phyloP scores from a whole-genome alignment of 1,140 invertebrate species.

The Drosophila chauvacae region DNA sequence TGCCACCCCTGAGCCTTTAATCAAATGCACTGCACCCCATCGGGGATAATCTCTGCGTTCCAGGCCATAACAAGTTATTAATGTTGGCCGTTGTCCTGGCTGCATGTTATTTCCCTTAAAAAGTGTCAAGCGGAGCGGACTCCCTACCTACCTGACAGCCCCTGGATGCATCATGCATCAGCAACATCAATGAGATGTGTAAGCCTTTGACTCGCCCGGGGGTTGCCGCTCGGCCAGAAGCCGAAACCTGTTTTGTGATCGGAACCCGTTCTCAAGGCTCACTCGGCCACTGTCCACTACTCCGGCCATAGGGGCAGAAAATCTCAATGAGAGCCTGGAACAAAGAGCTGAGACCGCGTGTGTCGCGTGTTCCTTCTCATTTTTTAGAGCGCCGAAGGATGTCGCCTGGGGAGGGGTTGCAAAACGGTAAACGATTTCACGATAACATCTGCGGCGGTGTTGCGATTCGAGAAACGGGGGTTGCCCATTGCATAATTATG shows the following conservation, averaged over 20 bases:
- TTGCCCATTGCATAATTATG: constrained; percentile 81
- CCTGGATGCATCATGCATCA: constrained; percentile 64
- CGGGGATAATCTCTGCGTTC: constrained; percentile 34
- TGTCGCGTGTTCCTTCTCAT: constrained; percentile 80
- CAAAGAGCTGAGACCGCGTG: constrained; percentile 29
- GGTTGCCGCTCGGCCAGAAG: constrained; percentile 49
- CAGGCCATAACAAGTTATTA: constrained; percentile 58
- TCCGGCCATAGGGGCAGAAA: constrained; percentile 25
- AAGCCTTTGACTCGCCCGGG: constrained; percentile 71
- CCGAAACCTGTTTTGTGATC: constrained; percentile 43
- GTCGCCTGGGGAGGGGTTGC: constrained; percentile 26
- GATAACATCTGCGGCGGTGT: constrained; percentile 78
- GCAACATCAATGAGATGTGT: constrained; percentile 74
- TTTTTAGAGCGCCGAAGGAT: constrained; percentile 20
- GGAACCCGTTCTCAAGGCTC: constrained; percentile 67
- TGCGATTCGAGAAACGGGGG: constrained; percentile 58
- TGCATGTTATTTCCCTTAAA: constrained; percentile 65
- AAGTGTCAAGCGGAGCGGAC: constrained; percentile 65
- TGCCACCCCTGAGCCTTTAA: constrained; percentile 68
- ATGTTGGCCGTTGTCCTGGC: constrained; percentile 42
- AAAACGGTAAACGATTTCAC: constrained; percentile 74
- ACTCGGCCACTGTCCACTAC: constrained; percentile 59
- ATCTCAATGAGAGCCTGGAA: constrained; percentile 46
- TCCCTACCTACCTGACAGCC: constrained; percentile 14
- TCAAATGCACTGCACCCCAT: constrained; percentile 63